Evolutionary conservation across 2,113 vertebrate genomes (phyloP).

Genomic region (Gasterosteus nipponicus): DNA sequence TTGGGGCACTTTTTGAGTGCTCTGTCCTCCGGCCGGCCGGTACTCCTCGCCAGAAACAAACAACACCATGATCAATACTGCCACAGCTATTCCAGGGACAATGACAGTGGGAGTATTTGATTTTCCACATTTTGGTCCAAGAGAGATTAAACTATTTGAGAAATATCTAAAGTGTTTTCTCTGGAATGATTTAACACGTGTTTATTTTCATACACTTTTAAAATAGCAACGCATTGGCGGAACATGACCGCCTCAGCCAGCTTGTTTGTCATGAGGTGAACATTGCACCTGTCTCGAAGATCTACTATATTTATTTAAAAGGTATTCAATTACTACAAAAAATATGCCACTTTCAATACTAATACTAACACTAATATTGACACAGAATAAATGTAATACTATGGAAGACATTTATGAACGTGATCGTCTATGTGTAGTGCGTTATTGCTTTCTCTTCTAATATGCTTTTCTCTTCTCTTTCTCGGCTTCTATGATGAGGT

Average conservation of each 20-base stretch:
- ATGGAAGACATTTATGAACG: conserved; percentile 39
- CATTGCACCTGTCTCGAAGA: neutral
- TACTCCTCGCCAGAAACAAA: conserved; percentile 60
- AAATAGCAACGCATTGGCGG: neutral
- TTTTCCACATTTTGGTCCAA: conserved; percentile 67
- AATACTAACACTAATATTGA: conserved; percentile 9
- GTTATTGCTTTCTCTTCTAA: conserved; percentile 29
- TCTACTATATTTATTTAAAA: conserved; percentile 29
- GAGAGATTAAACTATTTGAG: conserved; percentile 38
- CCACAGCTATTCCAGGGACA: conserved; percentile 73
- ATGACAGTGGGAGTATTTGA: conserved; percentile 65
- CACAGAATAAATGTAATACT: conserved; percentile 46
- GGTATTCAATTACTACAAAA: conserved; percentile 16
- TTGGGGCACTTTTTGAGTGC: conserved; percentile 50
- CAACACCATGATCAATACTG: conserved; percentile 61
- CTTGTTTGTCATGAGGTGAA: conserved; percentile 11
- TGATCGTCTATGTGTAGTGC: conserved; percentile 35
- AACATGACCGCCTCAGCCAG: neutral
- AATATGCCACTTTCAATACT: conserved; percentile 15
- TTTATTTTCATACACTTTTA: conserved; percentile 19
- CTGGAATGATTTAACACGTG: conserved; percentile 17
- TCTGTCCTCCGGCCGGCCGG: conserved; percentile 47
- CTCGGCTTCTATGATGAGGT: conserved; percentile 48
- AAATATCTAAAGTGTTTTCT: conserved; percentile 43
- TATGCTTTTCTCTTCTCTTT: conserved; percentile 24